Base-by-base conservation (phyloP, 2,797 vertebrate species). In the Gymnothorax reevesii region DNA sequence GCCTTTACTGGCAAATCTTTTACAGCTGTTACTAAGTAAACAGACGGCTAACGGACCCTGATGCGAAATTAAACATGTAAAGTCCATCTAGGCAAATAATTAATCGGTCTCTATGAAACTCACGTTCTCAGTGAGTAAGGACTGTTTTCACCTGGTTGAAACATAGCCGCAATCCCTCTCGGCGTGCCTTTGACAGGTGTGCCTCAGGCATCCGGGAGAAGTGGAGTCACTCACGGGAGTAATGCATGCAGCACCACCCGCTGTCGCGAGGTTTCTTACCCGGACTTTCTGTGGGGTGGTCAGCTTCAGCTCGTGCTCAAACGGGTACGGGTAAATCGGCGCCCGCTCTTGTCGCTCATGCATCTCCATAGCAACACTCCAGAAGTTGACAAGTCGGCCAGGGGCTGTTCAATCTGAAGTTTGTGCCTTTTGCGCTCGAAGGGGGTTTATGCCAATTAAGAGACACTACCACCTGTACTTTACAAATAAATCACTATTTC, bases 281-380 rank as follows among this genome's bases (percentile, higher is more conserved):
- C 86, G 88, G 25, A 94, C 90, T 71, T 83, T 91, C 87, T 90
- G 94, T 0, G 88, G 60, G 0, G 59, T 83, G 71, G 85, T 94
- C 64, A 95, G 86, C 64, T 88, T 90, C 82, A 95, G 33, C 0
- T 88, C 15, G 85, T 95, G 90, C 7, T 94, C 2, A 57, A 96
- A 96, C 4, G 96, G 95, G 88, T 95, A 92, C 0, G 91, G 90
- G 15, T 85, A 90, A 17, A 88, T 89, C 0, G 2, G 33, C 10
- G 90, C 69, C n/a, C 85, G 77, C 1, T 71, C 22, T 42, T 59
- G 75, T 84, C 86, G 7, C 83, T 85, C 86, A 59, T 4, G 0
- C 3, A 4, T 89, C 90, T 93, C 93, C 95, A 95, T 96, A 88
- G 83, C 88, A 83, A 88, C 89, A 20, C 82, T 7, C 8, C 69